These are phyloP conservation scores for Aix galericulata DNA, from an alignment of 2,113 vertebrate species.

Conservation along the genomic window DNA sequence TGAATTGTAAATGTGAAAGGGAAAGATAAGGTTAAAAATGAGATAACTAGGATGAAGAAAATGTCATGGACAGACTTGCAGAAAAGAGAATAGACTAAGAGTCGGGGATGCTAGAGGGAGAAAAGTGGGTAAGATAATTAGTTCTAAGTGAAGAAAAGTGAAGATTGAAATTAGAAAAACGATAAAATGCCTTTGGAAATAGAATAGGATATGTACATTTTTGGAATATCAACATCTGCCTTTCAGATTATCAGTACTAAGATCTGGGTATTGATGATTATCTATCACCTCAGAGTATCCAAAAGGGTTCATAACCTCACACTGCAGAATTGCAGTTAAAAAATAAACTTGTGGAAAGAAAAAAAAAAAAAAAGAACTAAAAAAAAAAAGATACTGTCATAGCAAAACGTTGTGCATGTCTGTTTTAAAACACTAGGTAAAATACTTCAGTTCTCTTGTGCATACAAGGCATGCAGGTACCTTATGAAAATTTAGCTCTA, in stretches of 20 bases:
- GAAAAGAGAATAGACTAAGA: background rate
- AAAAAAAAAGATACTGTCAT: background rate
- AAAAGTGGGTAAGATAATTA: constrained; percentile 16
- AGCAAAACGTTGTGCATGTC: background rate
- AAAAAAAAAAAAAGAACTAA: too few relatives aligned
- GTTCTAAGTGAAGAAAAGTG: background rate
- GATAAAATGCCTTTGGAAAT: background rate
- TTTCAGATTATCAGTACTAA: background rate
- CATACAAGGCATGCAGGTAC: background rate
- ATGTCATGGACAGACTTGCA: background rate
- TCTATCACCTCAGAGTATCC: background rate
- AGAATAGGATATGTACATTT: background rate
- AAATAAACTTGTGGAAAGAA: background rate
- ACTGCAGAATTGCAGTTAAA: background rate
- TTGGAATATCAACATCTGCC: background rate
- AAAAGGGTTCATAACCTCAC: background rate
- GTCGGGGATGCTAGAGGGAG: background rate
- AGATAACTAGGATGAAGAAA: background rate
- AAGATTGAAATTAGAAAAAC: background rate
- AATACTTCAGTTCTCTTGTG: background rate
- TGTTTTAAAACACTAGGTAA: background rate
- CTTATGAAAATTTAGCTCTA: background rate
- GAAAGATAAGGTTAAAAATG: constrained; percentile 26
- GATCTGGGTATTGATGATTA: background rate
- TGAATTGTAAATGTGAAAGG: background rate